A percentile compares a stretch with the other conserved stretches of the same genome.
Conservation (phyloP, 2,113 vertebrate species). For the Empidonax traillii region DNA sequence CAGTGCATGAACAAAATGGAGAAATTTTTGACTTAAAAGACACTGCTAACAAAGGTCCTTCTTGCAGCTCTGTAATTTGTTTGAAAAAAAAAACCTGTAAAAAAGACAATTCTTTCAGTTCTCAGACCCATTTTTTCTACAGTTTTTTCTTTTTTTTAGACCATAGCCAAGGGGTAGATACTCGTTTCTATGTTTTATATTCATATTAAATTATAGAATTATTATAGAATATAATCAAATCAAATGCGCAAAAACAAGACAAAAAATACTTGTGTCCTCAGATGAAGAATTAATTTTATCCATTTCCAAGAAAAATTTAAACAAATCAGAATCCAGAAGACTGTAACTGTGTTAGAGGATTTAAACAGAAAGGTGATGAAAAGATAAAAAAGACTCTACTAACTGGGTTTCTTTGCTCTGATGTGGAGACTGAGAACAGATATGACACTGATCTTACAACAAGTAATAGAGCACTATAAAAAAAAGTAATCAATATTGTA, state of each 20-base stretch:
- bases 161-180: not conserved
- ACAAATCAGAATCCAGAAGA: not conserved
- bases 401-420: not conserved
- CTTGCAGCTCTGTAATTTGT: not conserved
- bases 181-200: not conserved
- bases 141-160: not conserved
- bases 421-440: not conserved
- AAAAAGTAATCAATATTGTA: not conserved
- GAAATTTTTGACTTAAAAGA: not conserved
- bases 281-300: not conserved
- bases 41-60: not conserved
- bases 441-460: not conserved
- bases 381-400: not conserved
- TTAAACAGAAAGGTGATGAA: not conserved
- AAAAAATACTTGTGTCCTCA: not conserved
- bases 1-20: not conserved
- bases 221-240: not conserved
- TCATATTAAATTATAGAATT: not conserved
- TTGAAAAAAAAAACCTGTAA: not conserved
- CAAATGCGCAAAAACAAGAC: not conserved
- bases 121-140: not conserved
- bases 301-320: not conserved
- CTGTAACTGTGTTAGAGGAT: not conserved
- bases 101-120: not conserved
- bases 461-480: not conserved